Conservation (phyloP, 2,797 vertebrate species). For the Ataeniobius toweri region DNA sequence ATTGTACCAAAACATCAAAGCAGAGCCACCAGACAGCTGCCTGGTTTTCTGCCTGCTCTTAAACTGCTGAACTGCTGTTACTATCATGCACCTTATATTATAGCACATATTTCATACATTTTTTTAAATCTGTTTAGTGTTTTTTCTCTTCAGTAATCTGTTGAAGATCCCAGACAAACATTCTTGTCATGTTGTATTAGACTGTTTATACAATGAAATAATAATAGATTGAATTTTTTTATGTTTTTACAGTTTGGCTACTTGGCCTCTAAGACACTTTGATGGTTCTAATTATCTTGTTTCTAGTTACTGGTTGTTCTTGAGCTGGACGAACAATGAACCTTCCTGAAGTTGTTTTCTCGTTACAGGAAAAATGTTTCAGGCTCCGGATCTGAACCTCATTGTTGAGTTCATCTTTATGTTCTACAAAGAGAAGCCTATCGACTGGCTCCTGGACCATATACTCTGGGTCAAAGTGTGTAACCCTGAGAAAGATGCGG, state of each 20-base stretch:
- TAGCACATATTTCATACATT: background rate
- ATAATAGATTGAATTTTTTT: too few relatives aligned
- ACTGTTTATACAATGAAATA: background rate
- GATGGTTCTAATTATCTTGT: slow-evolving; percentile 1
- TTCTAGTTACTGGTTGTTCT: slow-evolving; percentile 21
- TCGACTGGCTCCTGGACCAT: slow-evolving; percentile 98
- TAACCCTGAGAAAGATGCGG: slow-evolving; percentile 98
- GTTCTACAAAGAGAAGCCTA: slow-evolving; percentile 99
- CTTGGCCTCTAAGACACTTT: background rate
- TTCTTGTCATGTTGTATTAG: background rate
- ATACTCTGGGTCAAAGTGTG: slow-evolving; percentile 99
- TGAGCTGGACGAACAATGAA: slow-evolving; percentile 11
- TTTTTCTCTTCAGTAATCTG: background rate
- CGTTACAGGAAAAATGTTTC: slow-evolving; percentile 96
- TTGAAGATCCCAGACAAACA: background rate
- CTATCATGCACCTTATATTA: background rate
- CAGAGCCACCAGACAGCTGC: background rate
- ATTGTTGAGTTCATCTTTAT: slow-evolving; percentile 99
- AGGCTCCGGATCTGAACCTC: slow-evolving; percentile 95
- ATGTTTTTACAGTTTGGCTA: too few relatives aligned
- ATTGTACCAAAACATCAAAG: background rate
- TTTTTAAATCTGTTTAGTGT: background rate
- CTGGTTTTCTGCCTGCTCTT: background rate
- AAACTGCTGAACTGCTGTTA: background rate
- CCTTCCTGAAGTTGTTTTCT: slow-evolving; percentile 7